Percentiles rank a stretch among this genome's conserved stretches.
phyloP scores from a whole-genome alignment of 92 coral and sea anemone species.

The Zoanthus sociatus region DNA sequence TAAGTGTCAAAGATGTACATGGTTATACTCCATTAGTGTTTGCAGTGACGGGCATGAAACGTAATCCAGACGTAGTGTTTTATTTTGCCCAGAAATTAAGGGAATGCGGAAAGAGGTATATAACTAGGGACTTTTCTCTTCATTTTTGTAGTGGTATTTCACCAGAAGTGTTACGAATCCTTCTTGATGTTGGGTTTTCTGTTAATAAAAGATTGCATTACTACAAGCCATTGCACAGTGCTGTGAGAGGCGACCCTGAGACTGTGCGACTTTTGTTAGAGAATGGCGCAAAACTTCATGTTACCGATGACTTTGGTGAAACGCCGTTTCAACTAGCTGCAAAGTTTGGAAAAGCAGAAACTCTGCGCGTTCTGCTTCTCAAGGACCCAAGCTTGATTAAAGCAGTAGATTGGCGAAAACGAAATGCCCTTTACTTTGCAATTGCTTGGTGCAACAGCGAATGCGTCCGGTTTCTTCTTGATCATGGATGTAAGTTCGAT shows the following conservation, averaged over 20 bases:
- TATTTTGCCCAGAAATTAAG: conserved; percentile 30
- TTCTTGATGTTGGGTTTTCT: conserved; percentile 17
- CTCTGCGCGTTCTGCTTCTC: conserved; percentile 7
- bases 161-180: conserved; percentile 5
- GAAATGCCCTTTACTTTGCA: conserved; percentile 25
- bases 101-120: conserved; percentile 8
- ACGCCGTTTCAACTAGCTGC: conserved; percentile 35
- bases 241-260: conserved; percentile 15
- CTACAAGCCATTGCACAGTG: conserved; percentile 2
- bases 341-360: neutral
- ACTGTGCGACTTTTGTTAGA: conserved; percentile 26
- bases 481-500: conserved; percentile 34
- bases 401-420: neutral
- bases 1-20: neutral
- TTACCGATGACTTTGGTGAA: neutral
- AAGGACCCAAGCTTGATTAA: conserved; percentile 17
- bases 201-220: neutral
- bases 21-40: conserved; percentile 34
- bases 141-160: neutral
- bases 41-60: neutral
- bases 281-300: conserved; percentile 20
- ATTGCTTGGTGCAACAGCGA: conserved; percentile 3
- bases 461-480: conserved; percentile 33
- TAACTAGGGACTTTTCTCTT: neutral
- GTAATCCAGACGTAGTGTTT: neutral